Evolutionary conservation across 2,797 vertebrate species (phyloP), one percentile per base, ranked within the genome.

Genomic region (Oreonectes daqikongensis): DNA sequence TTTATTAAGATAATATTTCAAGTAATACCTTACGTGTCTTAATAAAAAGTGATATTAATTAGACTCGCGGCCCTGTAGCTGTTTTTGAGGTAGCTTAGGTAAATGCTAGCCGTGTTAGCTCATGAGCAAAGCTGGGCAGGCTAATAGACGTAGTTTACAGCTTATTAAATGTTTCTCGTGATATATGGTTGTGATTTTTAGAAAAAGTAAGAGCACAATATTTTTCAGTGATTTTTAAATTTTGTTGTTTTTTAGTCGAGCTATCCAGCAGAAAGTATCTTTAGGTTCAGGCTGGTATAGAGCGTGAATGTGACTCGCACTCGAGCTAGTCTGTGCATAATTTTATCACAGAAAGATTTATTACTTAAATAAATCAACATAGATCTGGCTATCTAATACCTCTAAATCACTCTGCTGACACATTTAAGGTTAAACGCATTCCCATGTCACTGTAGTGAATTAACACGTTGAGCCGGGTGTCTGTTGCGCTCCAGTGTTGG

Each of bases 51-150:
- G 72, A 26, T 53, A 32, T 66, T 65, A 75, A 66, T 20, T 24
- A 17, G 48, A 60, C 5, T 38, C 57, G 75, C 66, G 75, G 55
- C 55, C 66, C 44, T 63, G 12, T 63, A 32, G 44, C 32, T 77
- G 24, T 64, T 69, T 75, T 35, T 38, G 42, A 77, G 65, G 28
- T 72, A 46, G 52, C 73, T 32, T 14, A 35, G 40, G 65, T 60
- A n/a, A 61, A 61, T 30, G 75, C 32, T 77, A 75, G 44, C 42
- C 30, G 20, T 28, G 53, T 50, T 77, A 77, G 65, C 66, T 53
- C 46, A 17, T 24, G 10, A 44, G 24, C 20, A n/a, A 46, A 38
- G 52, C 40, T 46, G 10, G 11, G 3, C 15, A 46, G 8, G n/a
- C n/a, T 17, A 22, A 22, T 11, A 8, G 3, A 50, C 9, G 22